Conservation (phyloP, 2,888 invertebrate genomes). For the Opisthograptis luteolata region DNA sequence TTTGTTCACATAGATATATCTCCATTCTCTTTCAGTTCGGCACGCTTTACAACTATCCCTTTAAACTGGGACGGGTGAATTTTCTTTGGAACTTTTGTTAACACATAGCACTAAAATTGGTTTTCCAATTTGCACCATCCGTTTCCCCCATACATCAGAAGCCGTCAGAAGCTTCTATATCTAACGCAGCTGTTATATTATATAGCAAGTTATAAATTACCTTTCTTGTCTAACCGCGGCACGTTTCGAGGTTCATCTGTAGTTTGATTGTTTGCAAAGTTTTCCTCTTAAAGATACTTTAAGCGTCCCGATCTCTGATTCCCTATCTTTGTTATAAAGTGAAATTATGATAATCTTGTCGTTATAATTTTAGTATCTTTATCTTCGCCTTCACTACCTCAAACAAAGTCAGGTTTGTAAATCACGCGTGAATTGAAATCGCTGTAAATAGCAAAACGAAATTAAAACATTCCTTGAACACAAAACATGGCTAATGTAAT, state of each 20-base stretch:
- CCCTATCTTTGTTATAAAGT: too few relatives aligned
- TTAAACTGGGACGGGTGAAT: slow-evolving; percentile 59
- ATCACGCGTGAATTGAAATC: not conserved
- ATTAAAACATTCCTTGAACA: not conserved
- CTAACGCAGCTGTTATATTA: slow-evolving; percentile 12
- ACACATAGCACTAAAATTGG: slow-evolving; percentile 8
- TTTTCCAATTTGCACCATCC: slow-evolving; percentile 2
- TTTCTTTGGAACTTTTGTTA: not conserved
- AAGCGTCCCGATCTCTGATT: slow-evolving; percentile 18
- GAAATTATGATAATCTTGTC: too few relatives aligned
- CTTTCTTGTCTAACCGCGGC: slow-evolving; percentile 16
- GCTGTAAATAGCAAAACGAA: not conserved
- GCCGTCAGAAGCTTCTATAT: slow-evolving; percentile 1
- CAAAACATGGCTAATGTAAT: slow-evolving; percentile 38
- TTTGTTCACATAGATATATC: slow-evolving; percentile 61
- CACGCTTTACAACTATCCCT: slow-evolving; percentile 57
- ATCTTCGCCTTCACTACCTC: too few relatives aligned
- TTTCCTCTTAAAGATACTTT: slow-evolving; percentile 32
- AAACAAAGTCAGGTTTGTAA: not conserved
- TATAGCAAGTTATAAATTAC: slow-evolving; percentile 15
- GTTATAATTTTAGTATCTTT: too few relatives aligned
- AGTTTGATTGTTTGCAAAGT: slow-evolving; percentile 27
- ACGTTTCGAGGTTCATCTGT: slow-evolving; percentile 22
- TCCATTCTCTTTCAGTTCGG: slow-evolving; percentile 57
- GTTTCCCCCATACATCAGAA: not conserved